Base-by-base conservation (phyloP, 2,797 vertebrate genomes). In the Molossus molossus region DNA sequence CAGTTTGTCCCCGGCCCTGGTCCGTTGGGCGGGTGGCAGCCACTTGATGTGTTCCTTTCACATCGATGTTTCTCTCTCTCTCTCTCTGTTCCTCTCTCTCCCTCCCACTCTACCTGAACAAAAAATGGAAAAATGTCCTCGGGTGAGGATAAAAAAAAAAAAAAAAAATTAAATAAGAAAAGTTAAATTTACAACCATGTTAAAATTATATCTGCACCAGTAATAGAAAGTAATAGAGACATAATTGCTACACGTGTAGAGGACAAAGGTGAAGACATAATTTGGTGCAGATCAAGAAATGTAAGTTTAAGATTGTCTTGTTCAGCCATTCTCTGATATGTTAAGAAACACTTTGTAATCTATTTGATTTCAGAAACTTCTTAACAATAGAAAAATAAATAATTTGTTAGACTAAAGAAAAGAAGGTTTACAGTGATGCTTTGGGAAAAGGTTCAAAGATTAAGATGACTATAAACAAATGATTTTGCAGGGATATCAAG, bases 311-410 rank as follows among this genome's bases (percentile, higher is more conserved):
- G 45, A 87, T n/a, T 83, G 17, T 60, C 29, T 23, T 29, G 20
- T n/a, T 87, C 70, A 80, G 58, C 9, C 12, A 45, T 73, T 80
- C 76, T 93, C 29, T 50, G 60, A 88, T 13, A 75, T 13, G 64
- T 45, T 11, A 73, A 79, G 18, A 58, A 96, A 87, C 53, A 86
- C 2, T 50, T 79, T 37, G 20, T 18, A 25, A 73, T 76, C 25
- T 50, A 65, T 69, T 69, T 96, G 17, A 77, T 79, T 69, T 87
- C 48, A 87, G 53, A 90, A 94, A 45, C 6, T 76, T 92, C 67
- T 64, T 21, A 45, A 82, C 60, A 73, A 57, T 37, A 69, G 50
- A 23, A 81, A 76, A 67, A 77, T 7, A 94, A 93, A 58, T 87
- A 18, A 62, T 80, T 67, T 93, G 9, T 48, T 91, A 37, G 6